Evolutionary conservation across 92 coral and sea anemone species (phyloP).

Genomic region (Ricordea florida): DNA sequence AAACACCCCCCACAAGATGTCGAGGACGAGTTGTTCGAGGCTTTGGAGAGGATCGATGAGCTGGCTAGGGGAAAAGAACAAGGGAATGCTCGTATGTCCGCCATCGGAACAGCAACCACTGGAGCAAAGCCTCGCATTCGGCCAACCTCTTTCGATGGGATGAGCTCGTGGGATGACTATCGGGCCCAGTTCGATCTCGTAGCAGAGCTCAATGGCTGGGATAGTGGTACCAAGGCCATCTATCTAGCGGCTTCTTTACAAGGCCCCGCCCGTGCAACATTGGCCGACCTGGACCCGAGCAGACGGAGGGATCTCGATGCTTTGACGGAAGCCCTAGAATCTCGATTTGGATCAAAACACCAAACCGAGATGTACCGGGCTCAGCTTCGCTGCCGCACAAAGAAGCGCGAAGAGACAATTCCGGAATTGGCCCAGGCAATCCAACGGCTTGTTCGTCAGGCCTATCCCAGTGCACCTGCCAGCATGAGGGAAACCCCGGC

Average conservation of each 20-base stretch:
- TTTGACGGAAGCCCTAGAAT: neutral
- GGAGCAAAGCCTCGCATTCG: slow-evolving; percentile 30
- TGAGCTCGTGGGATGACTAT: slow-evolving; percentile 37
- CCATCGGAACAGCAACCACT: no score
- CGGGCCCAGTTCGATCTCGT: slow-evolving; percentile 38
- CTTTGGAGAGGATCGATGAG: no score
- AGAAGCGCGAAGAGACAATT: slow-evolving; percentile 6
- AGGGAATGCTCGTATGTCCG: no score
- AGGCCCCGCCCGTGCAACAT: slow-evolving; percentile 24
- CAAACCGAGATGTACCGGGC: slow-evolving; percentile 40
- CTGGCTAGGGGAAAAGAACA: no score
- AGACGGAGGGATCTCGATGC: neutral
- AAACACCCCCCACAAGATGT: no score
- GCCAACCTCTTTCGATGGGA: slow-evolving; percentile 8
- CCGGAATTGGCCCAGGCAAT: slow-evolving; percentile 23
- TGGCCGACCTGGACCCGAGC: slow-evolving; percentile 11
- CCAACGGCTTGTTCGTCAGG: neutral
- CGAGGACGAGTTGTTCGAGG: no score
- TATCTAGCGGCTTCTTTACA: slow-evolving; percentile 33
- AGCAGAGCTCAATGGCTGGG: slow-evolving; percentile 37
- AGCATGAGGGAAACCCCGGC: slow-evolving; percentile 13
- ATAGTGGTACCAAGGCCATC: slow-evolving; percentile 7
- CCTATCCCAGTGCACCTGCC: slow-evolving; percentile 16
- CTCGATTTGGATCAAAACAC: slow-evolving; percentile 29
- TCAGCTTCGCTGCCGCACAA: slow-evolving; percentile 3